Conservation (phyloP, 1,140 invertebrate species). For the Phenacoccus solenopsis region DNA sequence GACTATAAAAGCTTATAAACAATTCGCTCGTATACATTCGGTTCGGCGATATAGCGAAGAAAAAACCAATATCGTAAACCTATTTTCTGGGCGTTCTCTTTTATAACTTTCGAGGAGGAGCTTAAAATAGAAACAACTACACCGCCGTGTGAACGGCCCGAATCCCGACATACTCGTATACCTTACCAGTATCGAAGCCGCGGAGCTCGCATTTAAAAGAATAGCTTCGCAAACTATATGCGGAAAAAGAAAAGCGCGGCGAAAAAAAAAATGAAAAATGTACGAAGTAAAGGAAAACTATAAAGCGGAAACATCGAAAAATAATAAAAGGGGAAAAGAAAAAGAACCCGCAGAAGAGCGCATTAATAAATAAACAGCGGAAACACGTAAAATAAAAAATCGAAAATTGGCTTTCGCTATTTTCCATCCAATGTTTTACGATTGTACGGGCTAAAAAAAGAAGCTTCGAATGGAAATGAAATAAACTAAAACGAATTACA, state of each 20-base stretch:
- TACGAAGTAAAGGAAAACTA: constrained; percentile 15
- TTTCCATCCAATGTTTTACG: constrained; percentile 15
- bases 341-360: constrained; percentile 7
- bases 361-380: constrained; percentile 18
- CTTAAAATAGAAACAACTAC: background rate
- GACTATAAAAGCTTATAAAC: background rate
- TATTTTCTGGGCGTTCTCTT: constrained; percentile 1
- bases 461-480: background rate
- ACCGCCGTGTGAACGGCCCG: background rate
- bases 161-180: background rate
- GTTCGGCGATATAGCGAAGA: background rate
- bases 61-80: constrained; percentile 2
- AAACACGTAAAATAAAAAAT: constrained; percentile 16
- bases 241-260: constrained; percentile 4
- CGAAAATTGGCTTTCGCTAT: constrained; percentile 17
- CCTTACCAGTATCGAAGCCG: background rate
- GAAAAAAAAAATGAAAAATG: constrained; percentile 15
- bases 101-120: background rate
- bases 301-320: constrained; percentile 16
- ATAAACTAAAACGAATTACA: background rate
- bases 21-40: background rate
- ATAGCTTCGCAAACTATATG: constrained; percentile 13
- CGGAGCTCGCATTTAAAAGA: constrained; percentile 12
- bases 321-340: constrained; percentile 15
- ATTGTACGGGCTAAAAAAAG: background rate